phyloP scores from a whole-genome alignment of 2,888 invertebrate genomes.

The Carcina quercana region DNA sequence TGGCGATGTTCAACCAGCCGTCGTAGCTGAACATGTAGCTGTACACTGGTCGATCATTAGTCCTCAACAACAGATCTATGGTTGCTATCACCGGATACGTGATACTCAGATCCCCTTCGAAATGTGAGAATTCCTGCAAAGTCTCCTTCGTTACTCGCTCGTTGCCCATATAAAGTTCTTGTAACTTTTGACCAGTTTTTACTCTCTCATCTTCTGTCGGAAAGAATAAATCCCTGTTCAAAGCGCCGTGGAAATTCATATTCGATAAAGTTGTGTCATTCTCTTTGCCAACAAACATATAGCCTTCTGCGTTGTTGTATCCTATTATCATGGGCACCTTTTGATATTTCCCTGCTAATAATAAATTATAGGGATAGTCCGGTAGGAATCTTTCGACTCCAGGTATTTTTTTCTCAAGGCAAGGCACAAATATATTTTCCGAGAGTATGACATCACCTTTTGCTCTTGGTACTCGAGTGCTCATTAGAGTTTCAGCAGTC shows the following conservation, averaged over 20 bases:
- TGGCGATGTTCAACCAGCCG: slow-evolving; percentile 53
- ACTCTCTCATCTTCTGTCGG: slow-evolving; percentile 30
- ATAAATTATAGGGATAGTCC: slow-evolving; percentile 46
- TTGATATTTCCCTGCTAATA: slow-evolving; percentile 34
- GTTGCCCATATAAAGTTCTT: slow-evolving; percentile 52
- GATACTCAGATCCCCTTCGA: slow-evolving; percentile 50
- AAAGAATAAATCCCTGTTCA: slow-evolving; percentile 50
- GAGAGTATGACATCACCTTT: slow-evolving; percentile 49
- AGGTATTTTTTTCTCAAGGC: slow-evolving; percentile 39
- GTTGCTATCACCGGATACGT: slow-evolving; percentile 43
- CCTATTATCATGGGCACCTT: slow-evolving; percentile 57
- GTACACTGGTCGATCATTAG: slow-evolving; percentile 34
- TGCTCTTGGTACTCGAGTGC: slow-evolving; percentile 42
- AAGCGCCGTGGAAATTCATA: slow-evolving; percentile 37
- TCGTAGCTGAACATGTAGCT: slow-evolving; percentile 48
- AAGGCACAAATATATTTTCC: slow-evolving; percentile 60
- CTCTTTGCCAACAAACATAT: slow-evolving; percentile 56
- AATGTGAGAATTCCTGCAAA: slow-evolving; percentile 42
- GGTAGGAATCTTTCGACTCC: slow-evolving; percentile 36
- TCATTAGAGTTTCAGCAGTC: slow-evolving; percentile 33
- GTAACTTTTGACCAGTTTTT: slow-evolving; percentile 32
- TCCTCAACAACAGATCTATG: slow-evolving; percentile 35
- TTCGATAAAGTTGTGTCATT: slow-evolving; percentile 46
- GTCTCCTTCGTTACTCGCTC: slow-evolving; percentile 46
- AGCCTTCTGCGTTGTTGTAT: slow-evolving; percentile 54